Evolutionary conservation across 1,140 invertebrate species (phyloP), one percentile per base, ranked within the genome.

Genomic region (Neodiprion lecontei): DNA sequence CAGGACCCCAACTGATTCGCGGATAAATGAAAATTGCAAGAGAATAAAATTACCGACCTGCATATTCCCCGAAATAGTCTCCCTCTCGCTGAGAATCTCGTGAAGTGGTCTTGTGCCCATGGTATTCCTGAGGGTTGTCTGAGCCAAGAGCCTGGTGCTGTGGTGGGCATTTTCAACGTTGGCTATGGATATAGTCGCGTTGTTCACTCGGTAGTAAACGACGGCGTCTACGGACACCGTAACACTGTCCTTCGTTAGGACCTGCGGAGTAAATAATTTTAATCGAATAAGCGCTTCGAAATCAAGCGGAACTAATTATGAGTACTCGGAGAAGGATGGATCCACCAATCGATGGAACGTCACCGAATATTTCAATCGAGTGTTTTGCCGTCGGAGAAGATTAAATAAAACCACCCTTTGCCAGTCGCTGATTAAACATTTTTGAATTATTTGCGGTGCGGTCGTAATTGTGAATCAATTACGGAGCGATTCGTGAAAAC

Each of bases 131-230:
- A 98, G 91, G 21, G 95, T 97, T 1, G 96, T 97, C 84, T 96
- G 96, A 72, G 96, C 96, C 78, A 98, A 88, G 23, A 98, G 90
- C 81, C 96, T 91, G 23, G 96, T 98, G 68, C 94, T 96, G 86
- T 98, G 96, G 86, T 97, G 96, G 48, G 97, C 96, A 87, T 99
- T 98, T 87, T 98, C 97, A 50, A 99, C 97, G 86, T 99, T 99
- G 48, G 96, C 96, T 77, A 99, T 96, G 61, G 97, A 98, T 73
- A 98, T 95, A 0, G 96, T 98, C 11, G 98, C 97, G 88, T 99
- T 98, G 82, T 95, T 96, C 69, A 98, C 95, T 50, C 96, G 92
- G 86, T 98, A 98, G 88, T 98, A 98, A 23, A 98, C 96, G 68
- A 97, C 96, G 49, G 97, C 97, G 87, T 98, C 97, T 14, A 98